Evolutionary conservation across 2,888 invertebrate genomes (phyloP), one percentile per base, ranked within the genome.

Genomic region (Brachypalpus laphriformis): DNA sequence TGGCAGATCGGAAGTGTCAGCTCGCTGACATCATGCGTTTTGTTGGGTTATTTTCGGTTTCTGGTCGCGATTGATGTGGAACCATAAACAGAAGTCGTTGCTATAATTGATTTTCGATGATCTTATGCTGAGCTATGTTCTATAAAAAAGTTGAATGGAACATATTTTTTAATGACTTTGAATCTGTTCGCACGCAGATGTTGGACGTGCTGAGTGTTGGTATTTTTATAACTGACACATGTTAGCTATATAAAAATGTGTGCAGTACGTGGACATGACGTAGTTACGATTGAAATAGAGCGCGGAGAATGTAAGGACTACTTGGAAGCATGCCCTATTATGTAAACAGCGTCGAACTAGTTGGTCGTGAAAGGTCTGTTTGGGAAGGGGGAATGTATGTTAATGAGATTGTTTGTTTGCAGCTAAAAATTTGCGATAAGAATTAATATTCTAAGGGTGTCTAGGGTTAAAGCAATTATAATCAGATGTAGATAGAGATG

Each of bases 221-320:
- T 76, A 59, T 74, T 80, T 80, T 75, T 74, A 75, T 65, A 83
- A 63, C 74, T 59, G 68, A 75, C 83, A 70, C 83, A 70, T 80
- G 80, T 68, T 45, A 34, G 54, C 31, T 18, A 66, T 77, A 25
- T 25, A 61, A 57, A 68, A 40, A 61, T 28, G 18, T 56, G 8
- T 57, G 8, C 40, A 11, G 22, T 40, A 65, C 49, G 28, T 49
- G 68, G 37, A 34, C 49, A 70, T 63, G 63, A 61, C 31, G 82
- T 68, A 61, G 28, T 70, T 68, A 40, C 56, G 54, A 34, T 34
- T 57, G 34, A 70, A 76, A 14, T 65, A 57, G 81, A 57, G 65
- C 82, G 63, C 18, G 16, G 7, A 9, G 34, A 61, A 14, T 34
- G n/a, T 57, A 51, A 59, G 49, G 25, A 49, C n/a, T 22, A 28